Evolutionary conservation across 2,797 vertebrate genomes (phyloP), one percentile per base, ranked within the genome.

Genomic region (Pangasius macronema): DNA sequence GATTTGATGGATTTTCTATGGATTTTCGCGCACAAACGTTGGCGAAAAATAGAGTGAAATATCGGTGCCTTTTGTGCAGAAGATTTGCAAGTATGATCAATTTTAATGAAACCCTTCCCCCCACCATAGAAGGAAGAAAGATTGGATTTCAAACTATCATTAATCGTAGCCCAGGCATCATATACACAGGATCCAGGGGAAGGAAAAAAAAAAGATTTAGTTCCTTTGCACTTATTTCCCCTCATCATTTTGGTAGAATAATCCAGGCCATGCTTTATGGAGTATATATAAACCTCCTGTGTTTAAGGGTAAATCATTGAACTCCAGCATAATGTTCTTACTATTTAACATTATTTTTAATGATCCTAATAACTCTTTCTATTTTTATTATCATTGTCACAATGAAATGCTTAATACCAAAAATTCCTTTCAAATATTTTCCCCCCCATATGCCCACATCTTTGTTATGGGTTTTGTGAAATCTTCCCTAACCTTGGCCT

Each of bases 31-130:
- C 95, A 96, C 94, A 95, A 95, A 96, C 95, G 94, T 95, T 94
- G 95, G 95, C 95, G 95, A 95, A 96, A 96, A 96, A 96, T 95
- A 95, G 95, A 96, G 94, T 94, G 94, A 95, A 95, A 94, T 94
- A 90, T 95, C 94, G 94, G 94, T 95, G 96, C 94, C 95, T 94
- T 90, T 88, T 88, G 94, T 95, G 95, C 77, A 93, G 93, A 92
- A 95, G 95, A 95, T 95, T 95, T 94, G 94, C 94, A 95, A 92
- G 93, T 94, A 93, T 94, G 94, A 95, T 93, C 94, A 94, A 94
- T 93, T 94, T 93, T 94, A 93, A 91, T 93, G 91, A 93, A 92
- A 94, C 89, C 84, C 75, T 83, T 77, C 86, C 89, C 85, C 84
- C 85, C 55, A 83, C 85, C 77, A 84, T 73, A 82, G 73, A 86